Conservation (phyloP, 2,888 invertebrate species). For the Chymomyza procnemis region DNA sequence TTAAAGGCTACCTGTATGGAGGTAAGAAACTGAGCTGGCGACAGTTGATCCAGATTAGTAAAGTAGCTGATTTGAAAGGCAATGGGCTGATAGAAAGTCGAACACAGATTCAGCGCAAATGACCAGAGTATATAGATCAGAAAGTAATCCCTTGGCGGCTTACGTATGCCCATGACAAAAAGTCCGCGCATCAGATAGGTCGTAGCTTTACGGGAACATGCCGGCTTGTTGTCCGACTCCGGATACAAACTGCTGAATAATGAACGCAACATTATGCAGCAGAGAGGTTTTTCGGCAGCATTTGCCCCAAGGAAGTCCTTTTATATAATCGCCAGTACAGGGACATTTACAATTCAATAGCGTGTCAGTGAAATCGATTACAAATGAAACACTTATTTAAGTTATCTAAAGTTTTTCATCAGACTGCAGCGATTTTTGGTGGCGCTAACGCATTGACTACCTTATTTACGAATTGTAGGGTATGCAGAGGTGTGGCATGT, state of each 20-base stretch:
- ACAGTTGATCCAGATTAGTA: slow-evolving; percentile 9
- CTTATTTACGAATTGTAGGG: not conserved
- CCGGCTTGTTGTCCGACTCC: not conserved
- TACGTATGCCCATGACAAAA: not conserved
- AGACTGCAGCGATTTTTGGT: not conserved
- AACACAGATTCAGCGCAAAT: not conserved
- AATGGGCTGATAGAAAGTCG: slow-evolving; percentile 8
- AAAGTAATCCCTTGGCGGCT: not conserved
- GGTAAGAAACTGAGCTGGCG: slow-evolving; percentile 33
- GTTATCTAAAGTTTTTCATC: not conserved
- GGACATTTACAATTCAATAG: not conserved
- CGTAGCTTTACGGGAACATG: not conserved
- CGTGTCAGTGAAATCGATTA: not conserved
- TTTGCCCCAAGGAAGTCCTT: not conserved
- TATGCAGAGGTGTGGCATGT: not conserved
- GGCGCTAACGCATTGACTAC: not conserved
- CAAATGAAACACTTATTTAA: not conserved
- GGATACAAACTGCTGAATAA: not conserved
- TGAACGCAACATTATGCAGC: not conserved
- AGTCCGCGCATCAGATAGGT: not conserved
- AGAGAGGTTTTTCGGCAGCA: not conserved
- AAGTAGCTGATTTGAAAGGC: not conserved
- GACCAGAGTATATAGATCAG: not conserved
- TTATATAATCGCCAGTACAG: not conserved
- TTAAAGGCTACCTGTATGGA: slow-evolving; percentile 36